A percentile compares a stretch with the other conserved stretches of the same genome.
Conservation (phyloP, 2,113 vertebrate genomes). For the Psilopsiagon aymara region DNA sequence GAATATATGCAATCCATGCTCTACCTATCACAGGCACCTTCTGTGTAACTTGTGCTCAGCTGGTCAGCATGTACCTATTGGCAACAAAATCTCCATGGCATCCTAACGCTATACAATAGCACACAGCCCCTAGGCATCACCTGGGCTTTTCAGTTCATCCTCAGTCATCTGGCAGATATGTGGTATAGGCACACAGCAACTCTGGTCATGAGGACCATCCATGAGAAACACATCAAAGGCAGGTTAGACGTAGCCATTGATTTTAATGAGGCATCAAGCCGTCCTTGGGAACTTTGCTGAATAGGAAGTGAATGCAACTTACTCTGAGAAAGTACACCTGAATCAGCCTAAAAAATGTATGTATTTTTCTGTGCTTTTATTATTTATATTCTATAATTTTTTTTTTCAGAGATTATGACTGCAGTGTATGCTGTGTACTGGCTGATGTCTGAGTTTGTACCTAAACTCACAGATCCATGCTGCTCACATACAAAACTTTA, state of each 20-base stretch:
- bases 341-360: background rate
- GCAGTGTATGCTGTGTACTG: background rate
- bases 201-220: background rate
- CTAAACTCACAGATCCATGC: background rate
- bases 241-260: background rate
- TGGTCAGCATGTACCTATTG: background rate
- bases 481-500: background rate
- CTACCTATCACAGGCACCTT: background rate
- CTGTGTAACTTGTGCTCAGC: background rate
- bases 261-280: background rate
- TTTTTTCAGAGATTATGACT: background rate
- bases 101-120: background rate
- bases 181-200: background rate
- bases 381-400: background rate
- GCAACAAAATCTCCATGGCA: background rate
- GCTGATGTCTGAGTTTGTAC: background rate
- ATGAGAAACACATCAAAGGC: background rate
- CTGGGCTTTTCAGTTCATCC: background rate
- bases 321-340: background rate
- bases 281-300: background rate
- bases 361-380: background rate
- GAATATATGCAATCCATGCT: background rate
- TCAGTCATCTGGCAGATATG: background rate
- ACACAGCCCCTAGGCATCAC: background rate
- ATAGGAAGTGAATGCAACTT: background rate